Conservation (phyloP, 2,113 vertebrate genomes). For the Ornithorhynchus anatinus region DNA sequence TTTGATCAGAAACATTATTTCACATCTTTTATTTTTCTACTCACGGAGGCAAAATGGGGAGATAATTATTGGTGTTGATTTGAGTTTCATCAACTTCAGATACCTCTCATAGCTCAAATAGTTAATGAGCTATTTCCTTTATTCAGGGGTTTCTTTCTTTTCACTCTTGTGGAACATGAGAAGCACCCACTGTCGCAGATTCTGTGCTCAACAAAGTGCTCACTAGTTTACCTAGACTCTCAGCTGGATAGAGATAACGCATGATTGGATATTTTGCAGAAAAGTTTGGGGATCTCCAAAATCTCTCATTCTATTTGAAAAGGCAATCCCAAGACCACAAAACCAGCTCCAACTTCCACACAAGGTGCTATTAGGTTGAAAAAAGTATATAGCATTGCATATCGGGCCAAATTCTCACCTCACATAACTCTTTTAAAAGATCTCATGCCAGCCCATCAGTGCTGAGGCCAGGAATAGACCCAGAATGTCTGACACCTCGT, state of each 20-base stretch:
- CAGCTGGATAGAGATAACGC: slow-evolving; percentile 9
- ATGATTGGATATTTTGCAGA: not conserved
- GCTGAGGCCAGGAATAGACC: slow-evolving; percentile 39
- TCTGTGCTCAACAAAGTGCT: too few relatives aligned
- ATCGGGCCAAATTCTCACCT: slow-evolving; percentile 24
- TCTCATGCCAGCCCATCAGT: slow-evolving; percentile 16
- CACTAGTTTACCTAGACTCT: not conserved
- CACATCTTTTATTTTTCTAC: not conserved
- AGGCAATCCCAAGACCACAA: slow-evolving; percentile 13
- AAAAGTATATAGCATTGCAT: slow-evolving; percentile 28
- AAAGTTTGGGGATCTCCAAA: slow-evolving; percentile 9
- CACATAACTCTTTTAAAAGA: slow-evolving; percentile 31
- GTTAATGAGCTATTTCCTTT: not conserved
- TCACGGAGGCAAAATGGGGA: not conserved
- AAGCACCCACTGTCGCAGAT: too few relatives aligned
- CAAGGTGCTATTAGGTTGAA: slow-evolving; percentile 22
- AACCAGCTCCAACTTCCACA: slow-evolving; percentile 23
- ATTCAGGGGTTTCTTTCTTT: not conserved
- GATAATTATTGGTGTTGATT: not conserved
- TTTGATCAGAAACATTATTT: not conserved
- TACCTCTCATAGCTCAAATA: not conserved
- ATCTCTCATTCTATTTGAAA: slow-evolving; percentile 22
- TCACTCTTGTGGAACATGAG: not conserved
- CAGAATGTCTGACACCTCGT: slow-evolving; percentile 42
- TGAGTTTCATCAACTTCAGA: not conserved